A percentile compares a stretch with the other conserved stretches of the same genome.
phyloP scores from a whole-genome alignment of 2,888 invertebrate genomes.

The Drosophila demipolita region DNA sequence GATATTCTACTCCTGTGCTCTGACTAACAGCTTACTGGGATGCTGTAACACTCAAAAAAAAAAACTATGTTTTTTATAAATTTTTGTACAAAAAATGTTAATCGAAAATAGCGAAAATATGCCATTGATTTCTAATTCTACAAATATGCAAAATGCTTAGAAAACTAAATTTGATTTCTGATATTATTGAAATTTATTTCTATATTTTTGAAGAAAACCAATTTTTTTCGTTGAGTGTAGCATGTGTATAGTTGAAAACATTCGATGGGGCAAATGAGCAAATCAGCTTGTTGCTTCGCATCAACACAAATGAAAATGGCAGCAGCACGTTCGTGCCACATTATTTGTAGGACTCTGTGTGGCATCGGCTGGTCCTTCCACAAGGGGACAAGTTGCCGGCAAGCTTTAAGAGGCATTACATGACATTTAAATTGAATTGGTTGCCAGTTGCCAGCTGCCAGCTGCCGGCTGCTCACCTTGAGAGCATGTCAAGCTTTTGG shows the following conservation, averaged over 20 bases:
- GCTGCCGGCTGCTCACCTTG: constrained; percentile 33
- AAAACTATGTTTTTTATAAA: not conserved
- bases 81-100: not conserved
- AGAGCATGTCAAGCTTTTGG: constrained; percentile 3
- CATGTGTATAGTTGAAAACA: constrained; percentile 9
- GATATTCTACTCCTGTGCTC: constrained; percentile 20
- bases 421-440: constrained; percentile 54
- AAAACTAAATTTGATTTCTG: not conserved
- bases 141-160: not conserved
- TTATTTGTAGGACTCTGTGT: constrained; percentile 11
- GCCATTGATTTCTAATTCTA: not conserved
- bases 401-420: constrained; percentile 30
- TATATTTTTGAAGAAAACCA: not conserved
- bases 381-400: not conserved
- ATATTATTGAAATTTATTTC: not conserved
- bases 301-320: constrained; percentile 34
- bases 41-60: not conserved
- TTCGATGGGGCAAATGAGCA: constrained; percentile 36
- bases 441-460: constrained; percentile 14
- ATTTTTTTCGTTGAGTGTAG: not conserved
- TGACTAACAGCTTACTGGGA: constrained; percentile 25
- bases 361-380: not conserved
- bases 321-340: constrained; percentile 26
- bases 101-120: too few relatives aligned
- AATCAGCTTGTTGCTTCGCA: constrained; percentile 55